Conservation (phyloP, 2,888 invertebrate species). For the Vanessa cardui region DNA sequence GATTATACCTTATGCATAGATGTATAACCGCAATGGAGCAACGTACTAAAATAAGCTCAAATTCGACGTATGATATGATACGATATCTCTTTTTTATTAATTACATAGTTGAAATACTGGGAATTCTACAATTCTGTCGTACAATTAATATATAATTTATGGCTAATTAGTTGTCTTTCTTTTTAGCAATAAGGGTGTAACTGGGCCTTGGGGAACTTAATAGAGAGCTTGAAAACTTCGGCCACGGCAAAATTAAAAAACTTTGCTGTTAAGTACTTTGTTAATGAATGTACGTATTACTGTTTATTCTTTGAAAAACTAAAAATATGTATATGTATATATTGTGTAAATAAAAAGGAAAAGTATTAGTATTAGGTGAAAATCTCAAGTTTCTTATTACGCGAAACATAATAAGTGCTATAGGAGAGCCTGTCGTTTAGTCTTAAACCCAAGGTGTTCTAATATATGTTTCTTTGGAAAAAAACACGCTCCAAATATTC, state of each 20-base stretch:
- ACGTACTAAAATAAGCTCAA: too few species aligned
- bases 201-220: neutral
- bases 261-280: neutral
- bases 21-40: too few species aligned
- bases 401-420: too few species aligned
- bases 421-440: too few species aligned
- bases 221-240: conserved; percentile 3
- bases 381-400: too few species aligned
- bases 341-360: too few species aligned
- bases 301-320: neutral
- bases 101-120: too few species aligned
- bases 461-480: neutral
- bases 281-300: conserved; percentile 5
- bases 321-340: too few species aligned
- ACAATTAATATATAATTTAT: neutral
- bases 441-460: neutral
- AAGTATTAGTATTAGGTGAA: too few species aligned
- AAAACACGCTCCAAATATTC: neutral
- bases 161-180: neutral
- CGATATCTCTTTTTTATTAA: too few species aligned
- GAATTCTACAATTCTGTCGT: neutral
- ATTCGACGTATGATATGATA: too few species aligned
- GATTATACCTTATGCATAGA: too few species aligned
- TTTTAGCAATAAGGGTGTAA: neutral
- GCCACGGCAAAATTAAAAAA: conserved; percentile 8